These are phyloP conservation scores for Nemurella pictetii DNA, from an alignment of 2,888 invertebrate species.

Conservation along the genomic window DNA sequence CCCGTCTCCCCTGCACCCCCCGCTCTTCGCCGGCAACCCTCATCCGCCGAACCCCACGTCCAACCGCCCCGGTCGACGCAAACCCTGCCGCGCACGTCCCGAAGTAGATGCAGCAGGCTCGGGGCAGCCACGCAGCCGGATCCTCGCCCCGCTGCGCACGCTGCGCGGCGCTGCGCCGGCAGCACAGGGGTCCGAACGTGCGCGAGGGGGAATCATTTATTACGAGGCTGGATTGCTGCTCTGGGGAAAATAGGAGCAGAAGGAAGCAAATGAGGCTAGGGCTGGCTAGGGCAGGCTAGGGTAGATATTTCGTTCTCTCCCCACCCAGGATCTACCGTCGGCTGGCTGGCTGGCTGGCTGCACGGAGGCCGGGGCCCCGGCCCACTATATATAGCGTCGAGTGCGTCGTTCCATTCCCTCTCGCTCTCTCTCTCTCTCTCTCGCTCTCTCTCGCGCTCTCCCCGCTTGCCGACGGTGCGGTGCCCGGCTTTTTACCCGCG, in stretches of 20 bases:
- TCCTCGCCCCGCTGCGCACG: slow-evolving; percentile 4
- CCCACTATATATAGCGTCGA: no score
- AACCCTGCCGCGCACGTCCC: background rate
- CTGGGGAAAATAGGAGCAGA: slow-evolving; percentile 36
- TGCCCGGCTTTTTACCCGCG: background rate
- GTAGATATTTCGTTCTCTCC: slow-evolving; percentile 26
- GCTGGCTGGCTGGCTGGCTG: background rate
- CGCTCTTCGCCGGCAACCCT: background rate
- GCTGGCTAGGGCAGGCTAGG: slow-evolving; percentile 17
- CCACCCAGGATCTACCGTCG: slow-evolving; percentile 11
- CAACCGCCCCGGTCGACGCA: no score
- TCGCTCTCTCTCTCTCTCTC: background rate
- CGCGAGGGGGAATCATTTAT: slow-evolving; percentile 38
- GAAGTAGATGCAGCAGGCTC: slow-evolving; percentile 5
- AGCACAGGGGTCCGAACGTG: slow-evolving; percentile 14
- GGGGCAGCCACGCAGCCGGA: background rate
- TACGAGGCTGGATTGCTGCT: slow-evolving; percentile 35
- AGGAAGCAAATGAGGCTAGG: slow-evolving; percentile 28
- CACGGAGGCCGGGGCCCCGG: no score
- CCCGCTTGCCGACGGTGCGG: background rate
- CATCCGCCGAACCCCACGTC: no score
- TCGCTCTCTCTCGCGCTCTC: background rate
- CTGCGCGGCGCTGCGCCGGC: background rate
- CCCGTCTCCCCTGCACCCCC: no score
- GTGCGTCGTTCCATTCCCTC: no score